Percentiles rank a stretch among this genome's conserved stretches.
Evolutionary conservation across 1,140 invertebrate genomes (phyloP).

Genomic region (Macrobrachium nipponense): DNA sequence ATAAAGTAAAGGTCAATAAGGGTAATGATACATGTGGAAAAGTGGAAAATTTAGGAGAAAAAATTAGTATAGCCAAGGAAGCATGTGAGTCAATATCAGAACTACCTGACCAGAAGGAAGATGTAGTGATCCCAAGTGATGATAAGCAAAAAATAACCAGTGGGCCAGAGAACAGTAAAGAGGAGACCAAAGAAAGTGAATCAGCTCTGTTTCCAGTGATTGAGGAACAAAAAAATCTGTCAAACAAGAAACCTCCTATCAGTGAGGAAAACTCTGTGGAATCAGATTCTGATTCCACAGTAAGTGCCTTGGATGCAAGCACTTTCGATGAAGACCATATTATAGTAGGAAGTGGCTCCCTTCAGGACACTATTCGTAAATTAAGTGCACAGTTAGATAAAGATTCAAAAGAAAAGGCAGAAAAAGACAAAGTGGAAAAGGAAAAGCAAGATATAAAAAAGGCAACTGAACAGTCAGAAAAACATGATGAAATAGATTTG

Average conservation of each 20-base stretch:
- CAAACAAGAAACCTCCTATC: background rate
- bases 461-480: background rate
- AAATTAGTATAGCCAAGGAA: background rate
- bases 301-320: slow-evolving; percentile 45
- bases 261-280: slow-evolving; percentile 16
- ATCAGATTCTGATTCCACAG: slow-evolving; percentile 48
- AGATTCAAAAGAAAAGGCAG: background rate
- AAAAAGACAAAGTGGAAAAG: background rate
- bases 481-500: background rate
- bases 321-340: slow-evolving; percentile 36
- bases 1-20: too few species aligned
- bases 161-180: background rate
- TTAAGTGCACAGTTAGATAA: slow-evolving; percentile 33
- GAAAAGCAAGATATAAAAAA: background rate
- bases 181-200: too few species aligned
- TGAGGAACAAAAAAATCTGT: too few species aligned
- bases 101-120: background rate
- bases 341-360: slow-evolving; percentile 23
- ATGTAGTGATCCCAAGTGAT: background rate
- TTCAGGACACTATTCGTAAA: slow-evolving; percentile 46
- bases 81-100: background rate
- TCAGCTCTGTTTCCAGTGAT: too few species aligned
- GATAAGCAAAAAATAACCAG: background rate
- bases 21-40: slow-evolving; percentile 28
- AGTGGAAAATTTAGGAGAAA: background rate